Evolutionary conservation across 2,888 invertebrate species (phyloP).

Genomic region (Pyralis farinalis): DNA sequence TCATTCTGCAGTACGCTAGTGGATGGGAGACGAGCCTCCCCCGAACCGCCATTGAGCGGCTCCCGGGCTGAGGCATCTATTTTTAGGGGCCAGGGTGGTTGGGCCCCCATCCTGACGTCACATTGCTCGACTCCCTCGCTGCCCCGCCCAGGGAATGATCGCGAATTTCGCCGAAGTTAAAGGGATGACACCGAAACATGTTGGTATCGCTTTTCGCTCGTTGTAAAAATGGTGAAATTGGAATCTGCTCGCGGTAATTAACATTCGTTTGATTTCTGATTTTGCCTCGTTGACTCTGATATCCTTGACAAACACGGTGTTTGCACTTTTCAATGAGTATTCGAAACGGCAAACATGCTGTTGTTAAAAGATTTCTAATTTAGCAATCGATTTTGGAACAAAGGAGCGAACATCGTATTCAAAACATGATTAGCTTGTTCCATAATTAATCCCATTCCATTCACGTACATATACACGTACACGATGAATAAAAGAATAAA

Average conservation of each 20-base stretch:
- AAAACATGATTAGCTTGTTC: too few species aligned
- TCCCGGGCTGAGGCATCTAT: conserved; percentile 68
- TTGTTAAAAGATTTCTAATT: conserved; percentile 2
- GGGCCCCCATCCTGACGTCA: conserved; percentile 46
- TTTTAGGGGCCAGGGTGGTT: conserved; percentile 61
- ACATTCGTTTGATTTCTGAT: too few species aligned
- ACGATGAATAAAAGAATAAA: too few species aligned
- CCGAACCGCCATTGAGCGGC: conserved; percentile 61
- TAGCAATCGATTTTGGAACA: neutral
- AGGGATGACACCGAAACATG: conserved; percentile 41
- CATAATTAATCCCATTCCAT: too few species aligned
- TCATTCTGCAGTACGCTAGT: conserved; percentile 24
- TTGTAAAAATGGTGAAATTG: conserved; percentile 38
- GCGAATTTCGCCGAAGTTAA: conserved; percentile 35
- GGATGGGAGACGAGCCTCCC: conserved; percentile 12
- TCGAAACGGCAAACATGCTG: neutral
- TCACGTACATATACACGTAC: too few species aligned
- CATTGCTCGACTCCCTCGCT: conserved; percentile 33
- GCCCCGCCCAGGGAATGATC: conserved; percentile 35
- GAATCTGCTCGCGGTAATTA: too few species aligned
- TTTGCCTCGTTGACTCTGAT: too few species aligned
- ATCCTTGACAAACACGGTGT: neutral
- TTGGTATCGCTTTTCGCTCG: conserved; percentile 35
- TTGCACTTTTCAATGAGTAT: neutral
- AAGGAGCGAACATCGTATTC: neutral